A percentile compares a stretch with the other conserved stretches of the same genome.
Conservation (phyloP, 2,888 invertebrate genomes). For the Archips crataeganus region DNA sequence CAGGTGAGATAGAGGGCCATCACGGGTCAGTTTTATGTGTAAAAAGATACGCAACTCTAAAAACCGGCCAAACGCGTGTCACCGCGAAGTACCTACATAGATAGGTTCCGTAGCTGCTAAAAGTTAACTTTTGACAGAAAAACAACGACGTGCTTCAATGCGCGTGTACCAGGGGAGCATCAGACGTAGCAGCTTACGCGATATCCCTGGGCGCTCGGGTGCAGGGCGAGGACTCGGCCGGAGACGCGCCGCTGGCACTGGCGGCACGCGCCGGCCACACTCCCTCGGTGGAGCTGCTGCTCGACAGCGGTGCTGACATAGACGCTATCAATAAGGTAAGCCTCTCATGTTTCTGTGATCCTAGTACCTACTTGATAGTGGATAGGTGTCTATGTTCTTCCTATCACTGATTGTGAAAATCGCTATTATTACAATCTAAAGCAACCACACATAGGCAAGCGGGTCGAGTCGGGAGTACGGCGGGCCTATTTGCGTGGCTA, state of each 20-base stretch:
- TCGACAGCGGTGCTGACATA: conserved; percentile 89
- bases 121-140: conserved; percentile 80
- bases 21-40: too few species aligned
- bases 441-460: too few species aligned
- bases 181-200: conserved; percentile 77
- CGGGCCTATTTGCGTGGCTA: too few species aligned
- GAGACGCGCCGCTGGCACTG: conserved; percentile 91
- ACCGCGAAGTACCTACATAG: too few species aligned
- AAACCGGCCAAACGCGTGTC: too few species aligned
- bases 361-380: background rate
- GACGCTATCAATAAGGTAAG: conserved; percentile 90
- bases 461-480: too few species aligned
- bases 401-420: too few species aligned
- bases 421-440: too few species aligned
- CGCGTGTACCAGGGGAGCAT: conserved; percentile 89
- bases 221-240: conserved; percentile 88
- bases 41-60: too few species aligned
- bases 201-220: conserved; percentile 88
- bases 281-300: conserved; percentile 87
- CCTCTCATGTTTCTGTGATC: background rate
- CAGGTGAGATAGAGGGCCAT: too few species aligned
- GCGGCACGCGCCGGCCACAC: conserved; percentile 91
- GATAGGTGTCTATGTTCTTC: too few species aligned
- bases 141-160: conserved; percentile 91
- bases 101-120: too few species aligned